Conservation (phyloP, 1,140 invertebrate species). For the silkworm (Bombyx mori) region DNA sequence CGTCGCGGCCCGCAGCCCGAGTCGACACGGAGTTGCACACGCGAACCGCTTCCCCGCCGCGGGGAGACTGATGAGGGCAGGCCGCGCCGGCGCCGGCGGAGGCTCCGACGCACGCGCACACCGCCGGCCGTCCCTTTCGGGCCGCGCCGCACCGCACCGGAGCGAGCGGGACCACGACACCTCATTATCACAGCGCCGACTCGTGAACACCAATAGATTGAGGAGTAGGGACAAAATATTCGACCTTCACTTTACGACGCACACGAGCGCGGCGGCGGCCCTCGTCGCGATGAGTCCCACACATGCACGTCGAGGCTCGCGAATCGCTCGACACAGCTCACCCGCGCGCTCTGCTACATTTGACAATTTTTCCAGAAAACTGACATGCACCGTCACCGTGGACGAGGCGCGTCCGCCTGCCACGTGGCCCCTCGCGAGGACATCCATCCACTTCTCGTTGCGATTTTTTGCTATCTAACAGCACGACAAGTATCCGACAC, state of each 20-base stretch:
- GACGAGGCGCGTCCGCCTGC: slow-evolving; percentile 36
- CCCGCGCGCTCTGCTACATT: slow-evolving; percentile 54
- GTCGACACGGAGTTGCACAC: slow-evolving; percentile 47
- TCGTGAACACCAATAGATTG: slow-evolving; percentile 68
- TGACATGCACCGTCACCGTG: slow-evolving; percentile 59
- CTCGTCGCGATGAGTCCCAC: slow-evolving; percentile 37
- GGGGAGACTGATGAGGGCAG: slow-evolving; percentile 67
- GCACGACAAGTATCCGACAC: background rate
- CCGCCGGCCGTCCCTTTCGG: slow-evolving; percentile 43
- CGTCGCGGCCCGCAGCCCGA: slow-evolving; percentile 37
- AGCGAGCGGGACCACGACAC: slow-evolving; percentile 48
- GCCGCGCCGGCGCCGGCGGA: slow-evolving; percentile 60
- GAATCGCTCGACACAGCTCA: slow-evolving; percentile 49
- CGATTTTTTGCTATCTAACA: background rate
- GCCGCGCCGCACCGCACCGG: slow-evolving; percentile 13
- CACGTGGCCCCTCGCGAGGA: slow-evolving; percentile 33
- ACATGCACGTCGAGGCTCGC: slow-evolving; percentile 40
- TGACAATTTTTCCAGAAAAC: slow-evolving; percentile 69
- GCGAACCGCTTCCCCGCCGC: slow-evolving; percentile 62
- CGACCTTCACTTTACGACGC: slow-evolving; percentile 69
- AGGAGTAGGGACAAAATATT: slow-evolving; percentile 69
- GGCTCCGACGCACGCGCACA: slow-evolving; percentile 57
- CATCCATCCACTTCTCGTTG: background rate
- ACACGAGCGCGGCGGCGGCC: slow-evolving; percentile 34
- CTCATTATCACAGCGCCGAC: slow-evolving; percentile 61